Evolutionary conservation across 2,113 vertebrate species (phyloP), one percentile per base, ranked within the genome.

Genomic region (Takifugu bimaculatus): DNA sequence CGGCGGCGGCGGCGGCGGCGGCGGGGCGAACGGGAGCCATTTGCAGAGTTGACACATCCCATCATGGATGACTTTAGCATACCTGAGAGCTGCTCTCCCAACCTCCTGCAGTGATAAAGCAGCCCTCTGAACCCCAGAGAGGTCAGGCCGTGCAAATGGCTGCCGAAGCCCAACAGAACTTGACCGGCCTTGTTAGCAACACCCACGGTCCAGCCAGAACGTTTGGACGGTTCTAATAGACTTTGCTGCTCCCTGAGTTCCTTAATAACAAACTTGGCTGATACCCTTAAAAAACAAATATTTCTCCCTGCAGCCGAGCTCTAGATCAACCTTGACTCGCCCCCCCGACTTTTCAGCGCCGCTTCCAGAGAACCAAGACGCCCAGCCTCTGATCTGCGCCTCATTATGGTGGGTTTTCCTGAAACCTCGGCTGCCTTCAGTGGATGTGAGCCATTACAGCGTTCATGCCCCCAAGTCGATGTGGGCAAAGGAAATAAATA

Each of bases 21-120:
- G 75, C 68, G 63, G 60, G 82, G 81, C 53, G 77, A 80, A 63
- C 82, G 73, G 79, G 78, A 77, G 72, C 64, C 79, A 86, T 86
- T 90, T 86, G 78, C 79, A 53, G 80, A 77, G 64, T 85, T 90
- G 86, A 87, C 86, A 88, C 83, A 89, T 89, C 82, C 86, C 79
- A 85, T 85, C 85, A 79, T 77, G 80, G 82, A 85, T 85, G 81
- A 88, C 83, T 89, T 92, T 86, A 85, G 80, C 84, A 83, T 87
- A 90, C 83, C 87, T 84, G 73, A 85, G 83, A 60, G 57, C 72
- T 75, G 81, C 84, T 89, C 75, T 85, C 66, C 54, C 72, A 3
- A 76, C 79, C 68, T 78, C 61, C 68, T 58, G 58, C 50, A 85
- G 75, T 71, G 81, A 88, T 89, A 87, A 90, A 85, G 89, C 88